Evolutionary conservation across 2,888 invertebrate species (phyloP).

Genomic region (Noctua pronuba): DNA sequence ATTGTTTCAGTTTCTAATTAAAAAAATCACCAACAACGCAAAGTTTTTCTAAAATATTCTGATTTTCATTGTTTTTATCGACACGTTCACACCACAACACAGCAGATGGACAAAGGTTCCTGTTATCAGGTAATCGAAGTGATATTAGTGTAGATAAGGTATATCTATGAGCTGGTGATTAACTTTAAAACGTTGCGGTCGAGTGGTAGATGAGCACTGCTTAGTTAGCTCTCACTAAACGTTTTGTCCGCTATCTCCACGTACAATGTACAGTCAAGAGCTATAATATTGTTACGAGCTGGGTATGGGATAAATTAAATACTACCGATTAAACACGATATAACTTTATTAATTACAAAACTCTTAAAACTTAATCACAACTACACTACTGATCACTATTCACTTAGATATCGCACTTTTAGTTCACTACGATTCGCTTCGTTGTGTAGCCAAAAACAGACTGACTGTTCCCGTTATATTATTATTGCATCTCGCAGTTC

Average conservation of each 20-base stretch:
- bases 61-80: constrained; percentile 26
- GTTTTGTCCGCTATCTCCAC: not conserved
- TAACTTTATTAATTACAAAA: too few species aligned
- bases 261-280: not conserved
- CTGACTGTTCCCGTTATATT: too few species aligned
- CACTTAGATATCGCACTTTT: too few species aligned
- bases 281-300: too few species aligned
- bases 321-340: too few species aligned
- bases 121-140: constrained; percentile 36
- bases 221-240: constrained; percentile 6
- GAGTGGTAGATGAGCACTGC: not conserved
- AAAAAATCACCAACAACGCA: not conserved
- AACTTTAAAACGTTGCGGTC: constrained; percentile 21
- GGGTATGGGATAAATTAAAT: too few species aligned
- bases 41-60: constrained; percentile 27
- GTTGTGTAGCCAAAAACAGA: too few species aligned
- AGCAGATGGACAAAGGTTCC: constrained; percentile 21
- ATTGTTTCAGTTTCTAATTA: constrained; percentile 46
- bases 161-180: constrained; percentile 30
- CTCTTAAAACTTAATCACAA: too few species aligned
- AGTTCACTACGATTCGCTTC: too few species aligned
- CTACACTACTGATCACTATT: too few species aligned
- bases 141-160: constrained; percentile 53
- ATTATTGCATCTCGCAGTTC: too few species aligned
- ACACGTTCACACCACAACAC: constrained; percentile 50